phyloP scores from a whole-genome alignment of 2,113 vertebrate species.

The Pogonocichla stellata region DNA sequence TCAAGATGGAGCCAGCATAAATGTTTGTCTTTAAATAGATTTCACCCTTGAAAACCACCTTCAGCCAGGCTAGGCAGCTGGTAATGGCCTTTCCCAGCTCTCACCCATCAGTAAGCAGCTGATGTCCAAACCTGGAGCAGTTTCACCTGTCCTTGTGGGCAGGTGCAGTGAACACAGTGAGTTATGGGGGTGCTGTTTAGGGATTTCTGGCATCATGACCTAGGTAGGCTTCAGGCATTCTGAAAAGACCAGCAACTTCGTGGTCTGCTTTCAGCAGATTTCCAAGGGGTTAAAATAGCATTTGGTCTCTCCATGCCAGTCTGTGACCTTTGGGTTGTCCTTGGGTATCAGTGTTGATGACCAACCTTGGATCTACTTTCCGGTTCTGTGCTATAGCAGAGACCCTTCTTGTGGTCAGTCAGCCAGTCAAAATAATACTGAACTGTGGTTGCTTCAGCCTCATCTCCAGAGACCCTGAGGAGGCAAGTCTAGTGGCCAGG shows the following conservation, averaged over 20 bases:
- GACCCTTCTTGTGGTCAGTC: neutral
- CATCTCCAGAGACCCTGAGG: neutral
- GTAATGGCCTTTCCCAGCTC: neutral
- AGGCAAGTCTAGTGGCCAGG: neutral
- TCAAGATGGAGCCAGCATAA: neutral
- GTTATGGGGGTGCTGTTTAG: neutral
- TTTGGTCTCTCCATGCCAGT: neutral
- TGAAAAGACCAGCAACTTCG: neutral
- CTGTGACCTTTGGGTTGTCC: neutral
- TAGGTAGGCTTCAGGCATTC: neutral
- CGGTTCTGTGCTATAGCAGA: neutral
- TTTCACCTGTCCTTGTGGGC: neutral
- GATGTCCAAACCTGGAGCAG: neutral
- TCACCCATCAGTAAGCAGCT: neutral
- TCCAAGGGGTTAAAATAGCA: neutral
- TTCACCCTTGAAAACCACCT: neutral
- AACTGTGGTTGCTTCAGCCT: constrained; percentile 17
- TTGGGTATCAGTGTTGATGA: neutral
- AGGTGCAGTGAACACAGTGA: neutral
- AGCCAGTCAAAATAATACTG: constrained; percentile 4
- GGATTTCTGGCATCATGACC: neutral
- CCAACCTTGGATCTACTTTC: constrained; percentile 10
- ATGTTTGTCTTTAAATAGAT: neutral
- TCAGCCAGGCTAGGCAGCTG: neutral
- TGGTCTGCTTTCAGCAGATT: neutral